Conservation (phyloP, 2,888 invertebrate species). For the Stictocephala bisonia region DNA sequence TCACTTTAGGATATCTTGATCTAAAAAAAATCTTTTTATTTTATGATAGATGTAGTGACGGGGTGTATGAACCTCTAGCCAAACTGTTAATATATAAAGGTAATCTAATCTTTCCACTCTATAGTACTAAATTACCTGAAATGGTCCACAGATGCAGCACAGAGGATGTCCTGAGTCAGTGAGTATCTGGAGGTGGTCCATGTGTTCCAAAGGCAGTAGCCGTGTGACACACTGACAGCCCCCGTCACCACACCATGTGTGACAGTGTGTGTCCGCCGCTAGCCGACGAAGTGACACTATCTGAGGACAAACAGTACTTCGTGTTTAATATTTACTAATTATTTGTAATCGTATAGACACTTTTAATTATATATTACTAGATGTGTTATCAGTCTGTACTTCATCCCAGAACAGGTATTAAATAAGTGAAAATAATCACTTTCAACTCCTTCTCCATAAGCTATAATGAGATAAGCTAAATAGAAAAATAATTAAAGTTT, state of each 20-base stretch:
- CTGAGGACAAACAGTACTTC: constrained; percentile 54
- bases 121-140: constrained; percentile 67
- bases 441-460: no score
- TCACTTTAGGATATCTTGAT: neutral
- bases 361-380: no score
- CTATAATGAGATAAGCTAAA: no score
- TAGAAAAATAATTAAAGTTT: no score
- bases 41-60: no score
- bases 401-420: no score
- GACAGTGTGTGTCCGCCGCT: constrained; percentile 65
- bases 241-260: constrained; percentile 77
- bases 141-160: constrained; percentile 79
- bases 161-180: constrained; percentile 74
- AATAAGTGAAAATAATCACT: no score
- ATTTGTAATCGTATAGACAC: no score
- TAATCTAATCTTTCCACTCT: no score
- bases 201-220: constrained; percentile 68
- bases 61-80: no score
- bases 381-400: no score
- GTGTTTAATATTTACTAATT: neutral
- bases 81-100: no score
- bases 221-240: constrained; percentile 77
- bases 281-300: constrained; percentile 64
- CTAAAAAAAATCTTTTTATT: neutral
- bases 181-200: constrained; percentile 77